phyloP scores from a whole-genome alignment of 2,113 vertebrate genomes.

The Psettodes erumei region DNA sequence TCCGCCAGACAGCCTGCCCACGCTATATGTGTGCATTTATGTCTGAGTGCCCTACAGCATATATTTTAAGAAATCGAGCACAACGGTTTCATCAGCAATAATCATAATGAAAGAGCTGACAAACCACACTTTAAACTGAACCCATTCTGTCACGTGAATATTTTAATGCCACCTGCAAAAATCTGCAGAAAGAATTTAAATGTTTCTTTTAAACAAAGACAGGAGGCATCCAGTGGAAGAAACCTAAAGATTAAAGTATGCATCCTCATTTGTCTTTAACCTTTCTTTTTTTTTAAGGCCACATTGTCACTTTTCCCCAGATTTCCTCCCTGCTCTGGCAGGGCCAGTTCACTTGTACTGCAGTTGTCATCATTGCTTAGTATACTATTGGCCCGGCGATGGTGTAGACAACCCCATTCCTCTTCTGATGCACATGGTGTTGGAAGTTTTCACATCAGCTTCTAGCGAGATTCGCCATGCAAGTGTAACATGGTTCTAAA shows the following conservation, averaged over 20 bases:
- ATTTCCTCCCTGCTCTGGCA: not conserved
- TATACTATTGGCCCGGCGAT: not conserved
- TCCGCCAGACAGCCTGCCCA: constrained; percentile 45
- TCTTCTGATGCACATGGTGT: not conserved
- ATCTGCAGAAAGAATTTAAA: not conserved
- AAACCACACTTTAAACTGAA: constrained; percentile 36
- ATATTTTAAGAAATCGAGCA: constrained; percentile 28
- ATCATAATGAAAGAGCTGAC: constrained; percentile 42
- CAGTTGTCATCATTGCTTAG: not conserved
- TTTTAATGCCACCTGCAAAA: constrained; percentile 5
- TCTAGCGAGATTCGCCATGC: too few relatives aligned
- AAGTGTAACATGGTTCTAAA: not conserved
- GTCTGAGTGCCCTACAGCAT: constrained; percentile 16
- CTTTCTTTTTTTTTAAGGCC: too few relatives aligned
- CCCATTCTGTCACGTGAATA: constrained; percentile 52
- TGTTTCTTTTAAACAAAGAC: constrained; percentile 12
- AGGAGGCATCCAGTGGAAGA: not conserved
- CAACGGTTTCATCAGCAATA: constrained; percentile 36
- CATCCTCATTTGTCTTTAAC: constrained; percentile 2
- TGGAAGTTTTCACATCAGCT: too few relatives aligned
- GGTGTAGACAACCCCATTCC: not conserved
- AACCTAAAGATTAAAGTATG: not conserved
- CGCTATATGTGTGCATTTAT: constrained; percentile 19
- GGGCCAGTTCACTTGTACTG: not conserved
- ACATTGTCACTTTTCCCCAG: not conserved